Conservation (phyloP, 2,888 invertebrate genomes). For the Platynereis dumerilii region DNA sequence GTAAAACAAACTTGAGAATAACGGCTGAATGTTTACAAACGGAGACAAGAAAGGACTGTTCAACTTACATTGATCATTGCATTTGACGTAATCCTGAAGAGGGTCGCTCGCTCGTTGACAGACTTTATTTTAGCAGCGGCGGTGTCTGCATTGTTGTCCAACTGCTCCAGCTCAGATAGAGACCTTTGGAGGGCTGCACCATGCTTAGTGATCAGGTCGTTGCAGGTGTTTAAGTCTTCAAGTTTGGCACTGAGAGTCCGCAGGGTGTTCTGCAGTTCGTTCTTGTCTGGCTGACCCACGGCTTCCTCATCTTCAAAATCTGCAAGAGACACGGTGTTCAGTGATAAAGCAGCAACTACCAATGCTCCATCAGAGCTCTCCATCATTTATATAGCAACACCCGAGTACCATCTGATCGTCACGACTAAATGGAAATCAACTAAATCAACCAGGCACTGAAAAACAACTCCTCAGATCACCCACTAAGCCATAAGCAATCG, state of each 20-base stretch:
- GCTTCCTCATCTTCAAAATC: conserved; percentile 73
- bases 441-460: too few relatives aligned
- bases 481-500: too few relatives aligned
- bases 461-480: too few relatives aligned
- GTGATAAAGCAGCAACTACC: too few relatives aligned
- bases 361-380: too few relatives aligned
- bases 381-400: too few relatives aligned
- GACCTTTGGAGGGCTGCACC: conserved; percentile 78
- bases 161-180: conserved; percentile 59
- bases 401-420: too few relatives aligned
- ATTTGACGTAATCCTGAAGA: conserved; percentile 93
- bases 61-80: conserved; percentile 92
- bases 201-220: conserved; percentile 87
- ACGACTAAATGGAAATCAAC: too few relatives aligned
- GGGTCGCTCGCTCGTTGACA: conserved; percentile 89
- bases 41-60: too few relatives aligned
- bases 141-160: conserved; percentile 48
- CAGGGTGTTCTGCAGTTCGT: conserved; percentile 67
- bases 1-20: too few relatives aligned
- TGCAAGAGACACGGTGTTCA: conserved; percentile 60
- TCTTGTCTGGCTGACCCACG: conserved; percentile 62
- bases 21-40: too few relatives aligned
- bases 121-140: conserved; percentile 71
- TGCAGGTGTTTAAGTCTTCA: conserved; percentile 89
- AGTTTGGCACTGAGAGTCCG: conserved; percentile 76